Evolutionary conservation across 2,888 invertebrate species (phyloP).

Genomic region (Drosophila atripex): DNA sequence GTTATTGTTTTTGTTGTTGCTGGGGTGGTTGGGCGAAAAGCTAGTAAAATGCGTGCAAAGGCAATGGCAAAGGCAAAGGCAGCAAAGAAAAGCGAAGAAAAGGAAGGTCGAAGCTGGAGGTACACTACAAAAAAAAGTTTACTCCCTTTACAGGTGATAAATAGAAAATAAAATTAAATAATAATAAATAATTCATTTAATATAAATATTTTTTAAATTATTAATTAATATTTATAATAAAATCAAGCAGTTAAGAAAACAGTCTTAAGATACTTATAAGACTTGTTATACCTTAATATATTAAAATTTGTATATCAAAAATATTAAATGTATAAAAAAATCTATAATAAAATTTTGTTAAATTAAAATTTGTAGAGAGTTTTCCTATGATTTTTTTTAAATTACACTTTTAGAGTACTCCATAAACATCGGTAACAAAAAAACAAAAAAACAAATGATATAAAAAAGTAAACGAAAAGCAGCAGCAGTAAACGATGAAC

Average conservation of each 20-base stretch:
- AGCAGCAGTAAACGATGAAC: conserved; percentile 74
- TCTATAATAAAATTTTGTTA: too few species aligned
- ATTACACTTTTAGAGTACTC: conserved; percentile 1
- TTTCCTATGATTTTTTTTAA: background rate
- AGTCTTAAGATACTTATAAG: too few species aligned
- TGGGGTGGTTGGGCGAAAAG: conserved; percentile 37
- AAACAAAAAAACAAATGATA: background rate
- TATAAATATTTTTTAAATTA: too few species aligned
- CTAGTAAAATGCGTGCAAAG: conserved; percentile 75
- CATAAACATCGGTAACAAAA: too few species aligned
- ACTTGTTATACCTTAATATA: too few species aligned
- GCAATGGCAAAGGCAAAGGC: conserved; percentile 58
- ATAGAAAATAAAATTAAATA: background rate
- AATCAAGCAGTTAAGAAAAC: too few species aligned
- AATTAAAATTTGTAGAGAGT: too few species aligned
- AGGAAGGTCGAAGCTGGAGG: background rate
- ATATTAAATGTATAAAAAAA: too few species aligned
- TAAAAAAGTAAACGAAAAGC: conserved; percentile 47
- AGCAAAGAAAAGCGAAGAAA: conserved; percentile 27
- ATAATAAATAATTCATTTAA: background rate
- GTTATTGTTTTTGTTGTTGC: conserved; percentile 30
- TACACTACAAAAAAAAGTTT: background rate
- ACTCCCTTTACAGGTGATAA: background rate
- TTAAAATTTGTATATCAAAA: too few species aligned
- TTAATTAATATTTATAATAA: too few species aligned